phyloP scores from a whole-genome alignment of 1,140 invertebrate genomes.

The Bradysia coprophila region DNA sequence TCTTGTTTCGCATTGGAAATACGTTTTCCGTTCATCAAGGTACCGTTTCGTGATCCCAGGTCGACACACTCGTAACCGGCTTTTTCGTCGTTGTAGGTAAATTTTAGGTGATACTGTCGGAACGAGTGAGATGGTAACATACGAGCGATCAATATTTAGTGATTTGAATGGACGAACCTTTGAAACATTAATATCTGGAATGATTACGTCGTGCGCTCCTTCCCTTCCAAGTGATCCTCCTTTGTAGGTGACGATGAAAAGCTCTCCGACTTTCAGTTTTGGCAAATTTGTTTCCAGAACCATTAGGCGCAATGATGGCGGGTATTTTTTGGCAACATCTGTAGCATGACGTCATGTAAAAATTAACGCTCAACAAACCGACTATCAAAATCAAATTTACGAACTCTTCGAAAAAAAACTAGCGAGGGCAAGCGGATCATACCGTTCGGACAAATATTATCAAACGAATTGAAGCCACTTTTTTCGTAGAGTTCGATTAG shows the following conservation, averaged over 20 bases:
- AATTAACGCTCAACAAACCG: too few species aligned
- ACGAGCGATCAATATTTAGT: not conserved
- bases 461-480: too few species aligned
- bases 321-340: conserved; percentile 54
- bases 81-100: conserved; percentile 39
- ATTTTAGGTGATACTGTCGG: conserved; percentile 53
- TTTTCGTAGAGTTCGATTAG: too few species aligned
- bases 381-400: conserved; percentile 5
- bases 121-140: too few species aligned
- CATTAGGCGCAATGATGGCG: conserved; percentile 75
- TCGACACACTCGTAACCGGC: conserved; percentile 53
- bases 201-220: conserved; percentile 48
- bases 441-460: too few species aligned
- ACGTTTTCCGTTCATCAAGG: conserved; percentile 56
- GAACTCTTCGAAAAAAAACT: not conserved
- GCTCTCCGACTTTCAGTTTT: conserved; percentile 49
- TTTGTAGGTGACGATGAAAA: conserved; percentile 72
- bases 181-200: conserved; percentile 64
- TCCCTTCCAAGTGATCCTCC: conserved; percentile 74
- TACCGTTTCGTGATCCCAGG: conserved; percentile 74
- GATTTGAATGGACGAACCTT: conserved; percentile 35
- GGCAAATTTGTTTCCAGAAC: conserved; percentile 51
- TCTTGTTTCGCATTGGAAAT: conserved; percentile 51
- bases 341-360: too few species aligned
- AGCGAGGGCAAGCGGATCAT: too few species aligned